These are phyloP conservation scores for Lathronympha strigana DNA, from an alignment of 2,888 invertebrate genomes.

Conservation along the genomic window DNA sequence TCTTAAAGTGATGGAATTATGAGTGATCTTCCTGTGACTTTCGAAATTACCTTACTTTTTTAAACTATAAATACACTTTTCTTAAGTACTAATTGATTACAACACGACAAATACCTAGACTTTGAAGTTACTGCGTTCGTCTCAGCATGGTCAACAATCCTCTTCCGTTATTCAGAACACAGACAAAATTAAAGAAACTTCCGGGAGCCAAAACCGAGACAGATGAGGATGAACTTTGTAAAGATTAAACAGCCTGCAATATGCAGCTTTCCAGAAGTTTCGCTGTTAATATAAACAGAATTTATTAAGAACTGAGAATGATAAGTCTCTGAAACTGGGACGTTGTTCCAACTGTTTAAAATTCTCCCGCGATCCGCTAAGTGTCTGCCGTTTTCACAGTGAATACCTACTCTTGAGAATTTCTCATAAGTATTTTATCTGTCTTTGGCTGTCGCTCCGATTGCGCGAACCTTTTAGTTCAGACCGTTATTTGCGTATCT, in stretches of 20 bases:
- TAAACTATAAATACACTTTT: background rate
- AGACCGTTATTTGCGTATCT: slow-evolving; percentile 42
- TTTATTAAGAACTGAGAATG: slow-evolving; percentile 41
- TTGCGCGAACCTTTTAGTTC: slow-evolving; percentile 40
- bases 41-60: too few species aligned
- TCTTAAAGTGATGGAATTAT: too few species aligned
- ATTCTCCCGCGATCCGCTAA: slow-evolving; percentile 43
- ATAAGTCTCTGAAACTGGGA: slow-evolving; percentile 38
- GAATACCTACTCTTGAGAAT: slow-evolving; percentile 41
- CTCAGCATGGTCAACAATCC: slow-evolving; percentile 7
- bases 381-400: slow-evolving; percentile 37
- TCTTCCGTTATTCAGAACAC: slow-evolving; percentile 4
- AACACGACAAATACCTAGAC: background rate
- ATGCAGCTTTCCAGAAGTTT: slow-evolving; percentile 39
- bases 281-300: slow-evolving; percentile 42
- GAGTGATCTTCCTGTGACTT: too few species aligned
- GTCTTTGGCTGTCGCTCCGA: slow-evolving; percentile 40
- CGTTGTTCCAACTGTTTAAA: slow-evolving; percentile 41
- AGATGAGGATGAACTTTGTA: slow-evolving; percentile 35
- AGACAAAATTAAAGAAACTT: slow-evolving; percentile 32
- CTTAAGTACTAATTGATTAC: background rate
- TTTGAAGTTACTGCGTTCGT: background rate
- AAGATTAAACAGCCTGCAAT: slow-evolving; percentile 41
- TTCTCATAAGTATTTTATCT: slow-evolving; percentile 43
- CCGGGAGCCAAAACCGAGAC: slow-evolving; percentile 33